phyloP scores from a whole-genome alignment of 1,140 invertebrate genomes.

The Sipha flava region DNA sequence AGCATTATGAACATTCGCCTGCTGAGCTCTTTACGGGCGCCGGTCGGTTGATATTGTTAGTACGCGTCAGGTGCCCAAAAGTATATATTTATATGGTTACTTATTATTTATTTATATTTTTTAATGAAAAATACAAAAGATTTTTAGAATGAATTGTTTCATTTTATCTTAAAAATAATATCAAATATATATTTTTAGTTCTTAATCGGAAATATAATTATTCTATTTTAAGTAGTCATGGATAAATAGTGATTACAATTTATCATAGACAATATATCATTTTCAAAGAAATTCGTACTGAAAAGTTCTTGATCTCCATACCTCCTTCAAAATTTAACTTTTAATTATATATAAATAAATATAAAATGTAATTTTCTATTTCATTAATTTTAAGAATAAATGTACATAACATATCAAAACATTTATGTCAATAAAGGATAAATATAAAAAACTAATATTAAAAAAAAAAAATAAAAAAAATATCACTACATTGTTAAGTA shows the following conservation, averaged over 20 bases:
- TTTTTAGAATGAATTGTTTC: neutral
- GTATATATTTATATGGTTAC: neutral
- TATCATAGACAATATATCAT: too few species aligned
- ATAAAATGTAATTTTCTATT: too few species aligned
- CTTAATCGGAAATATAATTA: neutral
- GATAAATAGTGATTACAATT: neutral
- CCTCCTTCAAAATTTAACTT: too few species aligned
- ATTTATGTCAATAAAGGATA: too few species aligned
- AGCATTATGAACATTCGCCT: neutral
- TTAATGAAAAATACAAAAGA: slow-evolving; percentile 13
- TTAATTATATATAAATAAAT: too few species aligned
- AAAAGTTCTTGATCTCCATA: too few species aligned
- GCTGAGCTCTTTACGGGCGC: neutral
- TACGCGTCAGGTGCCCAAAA: neutral
- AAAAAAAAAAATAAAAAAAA: too few species aligned
- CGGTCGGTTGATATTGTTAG: neutral
- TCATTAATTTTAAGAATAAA: too few species aligned
- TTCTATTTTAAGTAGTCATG: neutral
- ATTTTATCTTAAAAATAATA: neutral
- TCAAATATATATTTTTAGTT: neutral
- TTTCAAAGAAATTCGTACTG: too few species aligned
- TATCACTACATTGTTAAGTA: too few species aligned
- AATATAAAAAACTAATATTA: too few species aligned
- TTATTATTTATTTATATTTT: slow-evolving; percentile 3
- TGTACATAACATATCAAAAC: too few species aligned